phyloP scores from a whole-genome alignment of 2,888 invertebrate genomes.

The Serrognathus titanus region DNA sequence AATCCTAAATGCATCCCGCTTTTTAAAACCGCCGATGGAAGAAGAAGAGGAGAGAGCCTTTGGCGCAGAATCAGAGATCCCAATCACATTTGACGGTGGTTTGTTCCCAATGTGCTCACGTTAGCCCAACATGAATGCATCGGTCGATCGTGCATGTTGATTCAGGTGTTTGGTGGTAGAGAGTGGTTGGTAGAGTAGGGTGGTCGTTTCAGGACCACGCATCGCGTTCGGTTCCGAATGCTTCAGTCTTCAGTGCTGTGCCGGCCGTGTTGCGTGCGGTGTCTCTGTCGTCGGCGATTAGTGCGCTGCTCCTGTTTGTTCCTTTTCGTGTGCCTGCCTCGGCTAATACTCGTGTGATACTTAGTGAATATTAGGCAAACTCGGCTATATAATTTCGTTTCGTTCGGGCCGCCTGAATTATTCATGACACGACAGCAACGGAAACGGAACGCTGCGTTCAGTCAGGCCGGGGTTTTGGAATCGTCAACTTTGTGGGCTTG shows the following conservation, averaged over 20 bases:
- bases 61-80: constrained; percentile 30
- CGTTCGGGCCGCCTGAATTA: neutral
- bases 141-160: constrained; percentile 36
- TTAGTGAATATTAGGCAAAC: neutral
- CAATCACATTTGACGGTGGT: constrained; percentile 38
- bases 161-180: constrained; percentile 34
- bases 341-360: constrained; percentile 21
- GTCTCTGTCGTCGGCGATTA: constrained; percentile 12
- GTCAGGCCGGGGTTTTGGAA: too few relatives aligned
- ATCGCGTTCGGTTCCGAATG: constrained; percentile 6
- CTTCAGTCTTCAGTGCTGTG: constrained; percentile 13
- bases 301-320: constrained; percentile 5
- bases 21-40: too few relatives aligned
- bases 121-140: constrained; percentile 32
- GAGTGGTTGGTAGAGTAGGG: constrained; percentile 16
- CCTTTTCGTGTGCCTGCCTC: constrained; percentile 11
- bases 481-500: too few relatives aligned
- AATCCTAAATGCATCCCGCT: neutral
- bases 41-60: too few relatives aligned
- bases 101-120: constrained; percentile 33
- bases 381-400: neutral
- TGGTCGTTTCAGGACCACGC: constrained; percentile 12
- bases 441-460: too few relatives aligned
- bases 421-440: too few relatives aligned
- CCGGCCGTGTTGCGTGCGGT: constrained; percentile 4